Percentiles rank a stretch among this genome's conserved stretches.
Evolutionary conservation across 2,888 invertebrate genomes (phyloP).

Genomic region (Notocelia uddmanniana): DNA sequence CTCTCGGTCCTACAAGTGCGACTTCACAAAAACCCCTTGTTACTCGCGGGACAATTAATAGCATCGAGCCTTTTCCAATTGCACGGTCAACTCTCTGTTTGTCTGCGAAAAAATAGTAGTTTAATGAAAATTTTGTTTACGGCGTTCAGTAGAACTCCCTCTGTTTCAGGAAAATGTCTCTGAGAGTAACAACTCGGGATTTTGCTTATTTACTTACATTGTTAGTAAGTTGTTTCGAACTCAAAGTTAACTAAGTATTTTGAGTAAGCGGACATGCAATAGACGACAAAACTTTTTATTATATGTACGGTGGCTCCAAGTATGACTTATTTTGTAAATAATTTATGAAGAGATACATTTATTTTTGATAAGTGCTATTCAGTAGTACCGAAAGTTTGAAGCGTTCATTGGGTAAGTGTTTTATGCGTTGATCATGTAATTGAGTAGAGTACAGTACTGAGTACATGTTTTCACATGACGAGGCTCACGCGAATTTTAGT

Average conservation of each 20-base stretch:
- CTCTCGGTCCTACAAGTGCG: conserved; percentile 50
- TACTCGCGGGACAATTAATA: conserved; percentile 69
- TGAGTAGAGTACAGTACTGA: too few relatives aligned
- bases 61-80: conserved; percentile 59
- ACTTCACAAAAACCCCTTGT: conserved; percentile 64
- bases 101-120: conserved; percentile 23
- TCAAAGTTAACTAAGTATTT: conserved; percentile 5
- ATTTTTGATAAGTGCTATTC: too few relatives aligned
- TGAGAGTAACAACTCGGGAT: conserved; percentile 9
- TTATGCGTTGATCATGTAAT: too few relatives aligned
- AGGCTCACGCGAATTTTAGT: not conserved
- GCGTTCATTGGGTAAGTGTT: too few relatives aligned
- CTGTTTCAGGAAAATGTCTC: conserved; percentile 18
- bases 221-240: not conserved
- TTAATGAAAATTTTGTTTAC: conserved; percentile 17
- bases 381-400: too few relatives aligned
- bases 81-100: conserved; percentile 36
- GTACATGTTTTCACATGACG: too few relatives aligned
- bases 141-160: not conserved
- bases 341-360: too few relatives aligned
- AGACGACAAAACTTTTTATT: not conserved
- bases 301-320: too few relatives aligned
- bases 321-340: too few relatives aligned
- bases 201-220: not conserved
- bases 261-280: not conserved